Evolutionary conservation across 2,888 invertebrate genomes (phyloP).

Genomic region (Drosophila antonietae): DNA sequence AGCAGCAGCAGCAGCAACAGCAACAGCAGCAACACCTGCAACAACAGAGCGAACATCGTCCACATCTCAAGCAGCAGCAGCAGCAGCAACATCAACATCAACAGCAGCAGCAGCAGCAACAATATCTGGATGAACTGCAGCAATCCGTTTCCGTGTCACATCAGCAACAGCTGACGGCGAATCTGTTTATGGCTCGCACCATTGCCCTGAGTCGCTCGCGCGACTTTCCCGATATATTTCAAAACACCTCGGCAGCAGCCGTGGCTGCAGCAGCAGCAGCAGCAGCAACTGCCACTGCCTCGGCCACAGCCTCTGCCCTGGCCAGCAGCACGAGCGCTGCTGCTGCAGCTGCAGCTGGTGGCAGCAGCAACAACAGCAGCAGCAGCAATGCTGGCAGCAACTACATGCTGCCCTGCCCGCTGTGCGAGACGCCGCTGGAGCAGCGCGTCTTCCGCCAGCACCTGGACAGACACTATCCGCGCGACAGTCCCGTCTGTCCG

Average conservation of each 20-base stretch:
- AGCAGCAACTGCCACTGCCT: constrained; percentile 72
- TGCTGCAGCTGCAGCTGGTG: constrained; percentile 40
- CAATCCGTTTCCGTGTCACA: constrained; percentile 83
- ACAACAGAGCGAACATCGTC: constrained; percentile 71
- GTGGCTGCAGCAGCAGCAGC: constrained; percentile 82
- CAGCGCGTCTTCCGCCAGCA: constrained; percentile 90
- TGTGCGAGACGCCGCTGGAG: constrained; percentile 88
- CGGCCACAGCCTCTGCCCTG: constrained; percentile 60
- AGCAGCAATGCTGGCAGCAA: constrained; percentile 65
- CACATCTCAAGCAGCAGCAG: constrained; percentile 79
- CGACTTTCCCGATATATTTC: constrained; percentile 83
- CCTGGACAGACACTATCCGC: constrained; percentile 93
- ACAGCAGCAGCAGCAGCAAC: constrained; percentile 77
- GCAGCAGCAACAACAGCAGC: constrained; percentile 32
- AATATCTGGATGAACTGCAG: constrained; percentile 82
- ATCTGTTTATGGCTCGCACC: constrained; percentile 84
- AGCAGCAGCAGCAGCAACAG: constrained; percentile 67
- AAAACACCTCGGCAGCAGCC: constrained; percentile 84
- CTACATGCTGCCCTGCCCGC: constrained; percentile 88
- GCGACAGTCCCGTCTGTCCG: constrained; percentile 93
- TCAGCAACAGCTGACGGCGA: constrained; percentile 83
- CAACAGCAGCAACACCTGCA: constrained; percentile 59
- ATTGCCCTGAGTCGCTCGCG: constrained; percentile 83
- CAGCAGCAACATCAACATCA: constrained; percentile 56
- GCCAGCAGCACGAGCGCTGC: constrained; percentile 23